These are phyloP conservation scores for Tachina grossa DNA, from an alignment of 2,888 invertebrate genomes.

Conservation along the genomic window DNA sequence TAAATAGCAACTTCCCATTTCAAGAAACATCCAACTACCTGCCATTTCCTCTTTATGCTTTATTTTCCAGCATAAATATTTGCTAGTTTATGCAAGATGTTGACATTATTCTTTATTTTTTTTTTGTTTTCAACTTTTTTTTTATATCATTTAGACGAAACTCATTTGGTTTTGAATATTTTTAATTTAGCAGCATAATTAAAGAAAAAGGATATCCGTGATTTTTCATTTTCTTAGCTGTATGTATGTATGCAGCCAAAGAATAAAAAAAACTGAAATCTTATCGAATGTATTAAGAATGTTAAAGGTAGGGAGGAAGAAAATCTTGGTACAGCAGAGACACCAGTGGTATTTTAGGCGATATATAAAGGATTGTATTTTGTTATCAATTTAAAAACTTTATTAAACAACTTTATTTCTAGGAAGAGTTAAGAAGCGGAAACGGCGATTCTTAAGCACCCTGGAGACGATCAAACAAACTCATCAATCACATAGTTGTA, in stretches of 20 bases:
- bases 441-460: no score
- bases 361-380: conserved; percentile 18
- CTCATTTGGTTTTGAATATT: conserved; percentile 75
- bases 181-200: conserved; percentile 76
- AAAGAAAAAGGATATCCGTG: conserved; percentile 76
- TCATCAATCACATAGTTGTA: no score
- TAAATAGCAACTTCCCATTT: conserved; percentile 55
- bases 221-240: conserved; percentile 74
- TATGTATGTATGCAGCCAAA: not conserved
- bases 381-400: no score
- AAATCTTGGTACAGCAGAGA: not conserved
- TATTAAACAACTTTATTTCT: no score
- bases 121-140: conserved; percentile 20
- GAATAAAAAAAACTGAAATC: conserved; percentile 19
- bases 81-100: conserved; percentile 65
- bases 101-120: conserved; percentile 44
- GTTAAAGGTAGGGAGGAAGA: not conserved
- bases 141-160: conserved; percentile 62
- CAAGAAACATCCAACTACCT: not conserved
- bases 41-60: not conserved
- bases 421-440: no score
- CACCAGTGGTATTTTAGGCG: not conserved
- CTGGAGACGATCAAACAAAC: no score
- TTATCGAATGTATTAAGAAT: conserved; percentile 50
- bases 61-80: conserved; percentile 45